These are phyloP conservation scores for Amaurobius ferox DNA, from an alignment of 2,888 invertebrate species.

Conservation along the genomic window DNA sequence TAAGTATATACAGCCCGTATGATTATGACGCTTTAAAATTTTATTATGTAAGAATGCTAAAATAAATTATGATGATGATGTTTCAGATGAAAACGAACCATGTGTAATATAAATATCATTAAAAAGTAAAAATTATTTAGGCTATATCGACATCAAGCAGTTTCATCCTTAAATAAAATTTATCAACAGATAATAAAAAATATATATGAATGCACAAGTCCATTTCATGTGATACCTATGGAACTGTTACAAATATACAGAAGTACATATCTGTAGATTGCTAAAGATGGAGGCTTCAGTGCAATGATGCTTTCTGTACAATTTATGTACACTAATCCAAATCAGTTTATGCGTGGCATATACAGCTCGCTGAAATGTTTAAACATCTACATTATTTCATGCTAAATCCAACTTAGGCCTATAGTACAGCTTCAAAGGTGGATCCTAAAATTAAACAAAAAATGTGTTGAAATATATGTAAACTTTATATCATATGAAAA, in stretches of 20 bases:
- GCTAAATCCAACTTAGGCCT: conserved; percentile 73
- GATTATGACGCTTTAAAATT: conserved; percentile 48
- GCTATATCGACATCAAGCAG: neutral
- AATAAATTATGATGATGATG: conserved; percentile 57
- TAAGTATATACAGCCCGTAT: conserved; percentile 41
- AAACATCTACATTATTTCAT: conserved; percentile 20
- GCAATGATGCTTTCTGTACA: conserved; percentile 32
- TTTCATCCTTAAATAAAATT: neutral
- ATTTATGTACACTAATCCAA: conserved; percentile 27
- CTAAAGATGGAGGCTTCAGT: conserved; percentile 14
- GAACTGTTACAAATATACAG: neutral
- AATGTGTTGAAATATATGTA: too few relatives aligned
- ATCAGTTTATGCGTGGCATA: conserved; percentile 9
- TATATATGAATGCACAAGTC: conserved; percentile 1
- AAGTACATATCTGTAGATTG: conserved; percentile 11
- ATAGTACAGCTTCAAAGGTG: conserved; percentile 73
- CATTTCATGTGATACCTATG: neutral
- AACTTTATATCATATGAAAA: too few relatives aligned
- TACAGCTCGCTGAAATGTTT: conserved; percentile 9
- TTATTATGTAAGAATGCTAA: conserved; percentile 48
- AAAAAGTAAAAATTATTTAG: conserved; percentile 14
- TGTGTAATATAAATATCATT: neutral
- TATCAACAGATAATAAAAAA: neutral
- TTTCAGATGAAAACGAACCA: conserved; percentile 10
- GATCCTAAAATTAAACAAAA: conserved; percentile 73